Evolutionary conservation across 2,113 vertebrate genomes (phyloP).

Genomic region (Albula glossodonta): DNA sequence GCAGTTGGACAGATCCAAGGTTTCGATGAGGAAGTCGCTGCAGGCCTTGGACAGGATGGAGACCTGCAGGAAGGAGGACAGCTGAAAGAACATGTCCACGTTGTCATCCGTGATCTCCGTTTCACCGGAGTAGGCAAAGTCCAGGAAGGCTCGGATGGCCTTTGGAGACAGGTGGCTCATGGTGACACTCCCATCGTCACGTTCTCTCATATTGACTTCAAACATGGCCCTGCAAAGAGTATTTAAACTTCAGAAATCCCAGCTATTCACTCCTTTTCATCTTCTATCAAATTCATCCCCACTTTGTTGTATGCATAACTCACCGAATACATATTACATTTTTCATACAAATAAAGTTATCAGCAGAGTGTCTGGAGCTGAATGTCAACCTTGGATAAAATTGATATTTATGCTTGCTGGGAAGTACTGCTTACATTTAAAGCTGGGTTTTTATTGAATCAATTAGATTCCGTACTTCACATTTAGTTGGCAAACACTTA

Average conservation of each 20-base stretch:
- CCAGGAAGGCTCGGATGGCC: slow-evolving; percentile 85
- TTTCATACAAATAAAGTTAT: background rate
- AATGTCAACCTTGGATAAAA: background rate
- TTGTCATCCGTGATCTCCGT: slow-evolving; percentile 89
- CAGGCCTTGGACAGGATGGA: slow-evolving; percentile 86
- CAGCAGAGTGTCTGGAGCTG: background rate
- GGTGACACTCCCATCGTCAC: slow-evolving; percentile 85
- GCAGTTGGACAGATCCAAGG: slow-evolving; percentile 86
- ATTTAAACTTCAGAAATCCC: background rate
- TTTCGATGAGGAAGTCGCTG: slow-evolving; percentile 91
- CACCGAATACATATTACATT: background rate
- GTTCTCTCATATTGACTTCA: slow-evolving; percentile 94
- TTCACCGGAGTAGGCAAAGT: slow-evolving; percentile 93
- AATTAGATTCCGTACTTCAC: too few relatives aligned
- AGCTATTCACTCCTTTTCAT: background rate
- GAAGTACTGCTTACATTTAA: too few relatives aligned
- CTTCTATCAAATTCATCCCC: background rate
- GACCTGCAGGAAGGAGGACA: slow-evolving; percentile 94
- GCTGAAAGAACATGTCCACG: slow-evolving; percentile 91
- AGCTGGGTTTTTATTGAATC: too few relatives aligned
- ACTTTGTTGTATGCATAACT: background rate
- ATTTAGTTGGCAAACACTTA: too few relatives aligned
- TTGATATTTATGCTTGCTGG: too few relatives aligned
- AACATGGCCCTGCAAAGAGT: slow-evolving; percentile 86
- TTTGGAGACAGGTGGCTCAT: slow-evolving; percentile 82